Percentiles rank a stretch among this genome's conserved stretches.
These are phyloP conservation scores for Spinibarbus caldwelli DNA, from an alignment of 2,797 vertebrate genomes.

Conservation along the genomic window DNA sequence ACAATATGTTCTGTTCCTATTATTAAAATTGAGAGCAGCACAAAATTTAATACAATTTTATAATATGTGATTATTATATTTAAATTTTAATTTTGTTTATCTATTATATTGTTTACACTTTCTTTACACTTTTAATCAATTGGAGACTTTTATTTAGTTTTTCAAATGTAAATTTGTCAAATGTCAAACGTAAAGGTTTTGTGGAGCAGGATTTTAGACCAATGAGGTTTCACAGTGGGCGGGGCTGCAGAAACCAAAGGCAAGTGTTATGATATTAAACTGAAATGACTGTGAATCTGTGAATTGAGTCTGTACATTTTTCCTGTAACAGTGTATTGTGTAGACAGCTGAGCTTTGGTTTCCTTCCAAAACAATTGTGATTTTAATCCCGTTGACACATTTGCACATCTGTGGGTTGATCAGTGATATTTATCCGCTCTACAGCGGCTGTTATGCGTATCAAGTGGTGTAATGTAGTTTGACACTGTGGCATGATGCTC, in stretches of 20 bases:
- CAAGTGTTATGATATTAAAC: background rate
- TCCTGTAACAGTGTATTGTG: background rate
- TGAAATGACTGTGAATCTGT: background rate
- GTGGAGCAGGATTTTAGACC: background rate
- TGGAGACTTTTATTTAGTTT: too few relatives aligned
- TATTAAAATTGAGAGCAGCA: too few relatives aligned
- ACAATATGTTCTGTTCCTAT: too few relatives aligned
- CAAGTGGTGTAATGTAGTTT: conserved; percentile 41
- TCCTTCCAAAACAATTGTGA: background rate
- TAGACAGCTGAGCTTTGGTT: background rate
- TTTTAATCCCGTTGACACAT: conserved; percentile 10
- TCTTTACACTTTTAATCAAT: too few relatives aligned
- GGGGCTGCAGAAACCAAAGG: background rate
- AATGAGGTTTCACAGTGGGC: background rate
- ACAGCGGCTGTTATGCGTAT: conserved; percentile 15
- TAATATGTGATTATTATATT: too few relatives aligned
- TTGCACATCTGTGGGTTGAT: conserved; percentile 35
- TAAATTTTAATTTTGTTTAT: too few relatives aligned
- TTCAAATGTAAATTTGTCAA: too few relatives aligned
- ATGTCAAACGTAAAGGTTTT: background rate
- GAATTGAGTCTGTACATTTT: background rate
- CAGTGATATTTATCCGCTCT: conserved; percentile 24
- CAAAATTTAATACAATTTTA: too few relatives aligned
- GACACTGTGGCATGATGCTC: conserved; percentile 18
- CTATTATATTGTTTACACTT: too few relatives aligned